phyloP scores from a whole-genome alignment of 1,140 invertebrate species.

The Scaptomyza montana region DNA sequence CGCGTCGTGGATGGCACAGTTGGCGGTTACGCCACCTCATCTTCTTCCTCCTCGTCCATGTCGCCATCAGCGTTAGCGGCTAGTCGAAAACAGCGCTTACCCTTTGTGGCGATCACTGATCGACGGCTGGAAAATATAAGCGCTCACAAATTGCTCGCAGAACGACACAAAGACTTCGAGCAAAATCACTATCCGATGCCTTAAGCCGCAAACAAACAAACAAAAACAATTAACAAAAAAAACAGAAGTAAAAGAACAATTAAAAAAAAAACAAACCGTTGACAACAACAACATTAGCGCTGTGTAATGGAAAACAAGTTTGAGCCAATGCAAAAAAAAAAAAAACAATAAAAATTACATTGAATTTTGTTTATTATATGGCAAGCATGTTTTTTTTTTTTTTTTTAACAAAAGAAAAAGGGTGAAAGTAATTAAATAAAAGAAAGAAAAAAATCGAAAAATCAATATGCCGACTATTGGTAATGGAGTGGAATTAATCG shows the following conservation, averaged over 20 bases:
- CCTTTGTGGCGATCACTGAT: slow-evolving; percentile 81
- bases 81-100: slow-evolving; percentile 70
- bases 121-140: slow-evolving; percentile 60
- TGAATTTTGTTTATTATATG: not conserved
- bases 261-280: not conserved
- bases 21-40: slow-evolving; percentile 6
- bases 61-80: slow-evolving; percentile 32
- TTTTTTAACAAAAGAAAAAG: not conserved
- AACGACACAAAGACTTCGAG: slow-evolving; percentile 78
- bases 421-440: slow-evolving; percentile 2
- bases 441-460: not conserved
- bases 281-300: not conserved
- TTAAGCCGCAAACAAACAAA: slow-evolving; percentile 52
- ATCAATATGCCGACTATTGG: not conserved
- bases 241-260: not conserved
- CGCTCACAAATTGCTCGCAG: slow-evolving; percentile 55
- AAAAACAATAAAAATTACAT: not conserved
- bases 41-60: slow-evolving; percentile 24
- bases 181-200: slow-evolving; percentile 82
- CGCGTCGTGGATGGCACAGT: slow-evolving; percentile 62
- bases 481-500: slow-evolving; percentile 8
- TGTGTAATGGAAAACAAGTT: slow-evolving; percentile 11
- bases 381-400: not conserved
- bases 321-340: slow-evolving; percentile 1
- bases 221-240: not conserved